Evolutionary conservation across 2,113 vertebrate genomes (phyloP).

Genomic region (Tetrao urogallus): DNA sequence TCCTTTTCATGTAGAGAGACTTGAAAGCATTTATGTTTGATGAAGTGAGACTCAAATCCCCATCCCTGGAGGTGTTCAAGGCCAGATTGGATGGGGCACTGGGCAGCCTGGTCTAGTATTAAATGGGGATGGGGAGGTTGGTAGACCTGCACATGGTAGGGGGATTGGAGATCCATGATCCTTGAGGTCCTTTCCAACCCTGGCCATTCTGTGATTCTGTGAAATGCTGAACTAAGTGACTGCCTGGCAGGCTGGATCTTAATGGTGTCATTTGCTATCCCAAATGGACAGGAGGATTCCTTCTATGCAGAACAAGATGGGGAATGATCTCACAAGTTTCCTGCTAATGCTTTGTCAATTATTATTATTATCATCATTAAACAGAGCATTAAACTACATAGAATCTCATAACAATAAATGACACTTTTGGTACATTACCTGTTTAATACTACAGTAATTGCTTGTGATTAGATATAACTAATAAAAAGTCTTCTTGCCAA

Average conservation of each 20-base stretch:
- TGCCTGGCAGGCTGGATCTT: not conserved
- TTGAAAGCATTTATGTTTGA: not conserved
- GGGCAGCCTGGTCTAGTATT: no score
- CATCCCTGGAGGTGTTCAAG: no score
- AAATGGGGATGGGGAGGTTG: no score
- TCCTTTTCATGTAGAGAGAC: not conserved
- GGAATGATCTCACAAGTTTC: not conserved
- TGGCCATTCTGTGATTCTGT: no score
- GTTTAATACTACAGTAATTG: slow-evolving; percentile 43
- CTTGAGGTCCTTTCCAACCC: no score
- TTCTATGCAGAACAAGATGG: not conserved
- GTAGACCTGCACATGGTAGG: no score
- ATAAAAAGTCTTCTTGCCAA: slow-evolving; percentile 36
- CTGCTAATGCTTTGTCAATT: not conserved
- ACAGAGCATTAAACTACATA: not conserved
- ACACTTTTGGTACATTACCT: slow-evolving; percentile 13
- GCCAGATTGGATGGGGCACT: no score
- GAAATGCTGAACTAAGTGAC: not conserved
- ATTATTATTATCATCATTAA: not conserved
- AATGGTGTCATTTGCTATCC: not conserved
- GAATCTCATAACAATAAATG: slow-evolving; percentile 39
- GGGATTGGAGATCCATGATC: no score
- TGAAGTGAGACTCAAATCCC: not conserved
- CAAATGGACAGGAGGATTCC: not conserved
- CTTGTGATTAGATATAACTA: slow-evolving; percentile 44